Conservation (phyloP, 2,888 invertebrate species). For the Hemaris fuciformis region DNA sequence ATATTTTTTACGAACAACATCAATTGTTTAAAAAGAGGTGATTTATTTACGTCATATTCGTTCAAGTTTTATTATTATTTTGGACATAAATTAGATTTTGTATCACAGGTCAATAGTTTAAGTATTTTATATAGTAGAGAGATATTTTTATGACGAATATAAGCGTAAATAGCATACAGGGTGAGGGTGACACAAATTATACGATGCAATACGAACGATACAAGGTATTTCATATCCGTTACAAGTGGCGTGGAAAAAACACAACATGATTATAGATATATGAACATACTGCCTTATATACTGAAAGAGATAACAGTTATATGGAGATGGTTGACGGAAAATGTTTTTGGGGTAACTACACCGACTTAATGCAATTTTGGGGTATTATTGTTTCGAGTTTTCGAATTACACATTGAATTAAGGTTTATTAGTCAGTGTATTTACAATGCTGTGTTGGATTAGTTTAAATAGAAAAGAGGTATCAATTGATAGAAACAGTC, state of each 20-base stretch:
- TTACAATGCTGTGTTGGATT: no score
- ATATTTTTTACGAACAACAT: not conserved
- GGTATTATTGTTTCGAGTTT: no score
- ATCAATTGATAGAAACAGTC: no score
- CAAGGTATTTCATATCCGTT: constrained; percentile 55
- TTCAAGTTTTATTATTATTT: no score
- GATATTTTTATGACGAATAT: constrained; percentile 5
- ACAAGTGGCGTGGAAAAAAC: constrained; percentile 62
- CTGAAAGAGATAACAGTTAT: constrained; percentile 31
- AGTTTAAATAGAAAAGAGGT: no score
- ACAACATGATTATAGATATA: constrained; percentile 20
- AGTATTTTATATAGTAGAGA: no score
- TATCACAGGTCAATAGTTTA: no score
- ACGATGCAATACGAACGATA: constrained; percentile 69
- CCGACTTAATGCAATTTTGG: no score
- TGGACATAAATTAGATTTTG: no score
- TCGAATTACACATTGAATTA: no score
- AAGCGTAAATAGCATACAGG: not conserved
- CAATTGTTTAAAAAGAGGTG: not conserved
- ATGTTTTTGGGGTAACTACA: no score
- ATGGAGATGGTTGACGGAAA: constrained; percentile 41
- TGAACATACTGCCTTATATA: constrained; percentile 43
- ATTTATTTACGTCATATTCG: constrained; percentile 1
- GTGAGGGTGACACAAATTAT: constrained; percentile 36
- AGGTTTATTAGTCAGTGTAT: no score